Base-by-base conservation (phyloP, 2,888 invertebrate species). In the Rhopalosiphum nymphaeae region DNA sequence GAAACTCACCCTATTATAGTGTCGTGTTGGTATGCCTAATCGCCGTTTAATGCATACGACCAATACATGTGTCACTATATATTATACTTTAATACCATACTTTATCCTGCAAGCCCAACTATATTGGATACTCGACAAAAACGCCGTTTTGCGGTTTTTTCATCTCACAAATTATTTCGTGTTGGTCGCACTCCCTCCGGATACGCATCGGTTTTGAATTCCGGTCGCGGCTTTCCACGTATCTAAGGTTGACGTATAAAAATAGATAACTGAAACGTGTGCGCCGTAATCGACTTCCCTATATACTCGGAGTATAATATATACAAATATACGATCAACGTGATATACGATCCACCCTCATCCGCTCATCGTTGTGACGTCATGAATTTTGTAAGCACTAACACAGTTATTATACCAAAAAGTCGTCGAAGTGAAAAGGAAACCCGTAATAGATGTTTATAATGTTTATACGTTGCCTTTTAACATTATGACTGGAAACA, bases 291-390 rank as follows among this genome's bases (percentile, higher is more conserved):
- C 89, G 44, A 89, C 93, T 93, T 89, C 93, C 93, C 44, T 16
- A 36, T 36, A 49, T 46, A 49, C 46, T 10, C 13, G 16, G 16
- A 42, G 29, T 26, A 21, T 29, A n/a, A 11, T 85, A 57, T 67
- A 67, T 16, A 67, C 9, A 46, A 46, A 29, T 36, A 36, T n/a
- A 36, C 53, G 11, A 78, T 61, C n/a, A 11, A 61, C 67, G 44
- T 78, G 92, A 89, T 56, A 93, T 93, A 93, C 56, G 93, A 93
- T 89, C 93, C 84, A 84, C 89, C 89, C 56, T 93, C 89, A 57
- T 93, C 93, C 89, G 93, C 26, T 9, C n/a, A 44, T 92, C 44
- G 56, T 3, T 26, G 42, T 44, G 46, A 84, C 61, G 61, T 49
- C 61, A 44, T 10, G 53, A 42, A 89, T 44, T 36, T 49, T 3